Base-by-base conservation (phyloP, 2,888 invertebrate genomes). In the Imbricaverruca yamaguchii region DNA sequence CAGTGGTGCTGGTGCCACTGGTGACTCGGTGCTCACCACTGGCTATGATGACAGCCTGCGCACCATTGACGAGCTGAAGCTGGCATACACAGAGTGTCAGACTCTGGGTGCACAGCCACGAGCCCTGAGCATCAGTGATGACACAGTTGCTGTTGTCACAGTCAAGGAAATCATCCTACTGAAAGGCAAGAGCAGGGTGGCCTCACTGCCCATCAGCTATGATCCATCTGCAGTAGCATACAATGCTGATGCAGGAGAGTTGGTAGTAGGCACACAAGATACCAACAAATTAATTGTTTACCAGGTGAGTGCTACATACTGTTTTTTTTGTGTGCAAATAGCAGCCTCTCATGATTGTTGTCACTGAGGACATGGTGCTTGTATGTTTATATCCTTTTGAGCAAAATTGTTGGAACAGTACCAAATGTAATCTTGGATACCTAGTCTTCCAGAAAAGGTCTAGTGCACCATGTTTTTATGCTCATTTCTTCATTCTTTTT, bases 1-100 rank as follows among this genome's bases (percentile, higher is more conserved):
- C 82, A 95, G 96, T 86, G 95, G 94, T 81, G 78, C 78, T 12
- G 78, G 7, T 6, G 15, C 57, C n/a, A 56, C 12, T 0, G 57
- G n/a, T 23, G 78, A 57, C 15, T 23, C 23, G 0, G 8, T 78
- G 57, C 2, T 23, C 78, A 78, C 78, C 23, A 25, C 57, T 23
- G 78, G 78, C n/a, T 78, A 78, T 21, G 78, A 78, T 23, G 57
- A 78, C 57, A 21, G 21, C 12, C 56, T 78, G 56, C 78, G 74
- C 53, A 53, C 53, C 9, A 13, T 74, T 10, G 53, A 74, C 74
- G 0, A 7, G 18, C 18, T 13, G 18, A 53, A 74, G 74, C 74
- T 74, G 39, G 74, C 39, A n/a, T 74, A 74, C 53, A 53, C 53
- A 12, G 74, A 74, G 23, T 53, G 74, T 10, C 18, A 13, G 39